These are phyloP conservation scores for Halichoeres trimaculatus DNA, from an alignment of 2,113 vertebrate species.

Conservation along the genomic window DNA sequence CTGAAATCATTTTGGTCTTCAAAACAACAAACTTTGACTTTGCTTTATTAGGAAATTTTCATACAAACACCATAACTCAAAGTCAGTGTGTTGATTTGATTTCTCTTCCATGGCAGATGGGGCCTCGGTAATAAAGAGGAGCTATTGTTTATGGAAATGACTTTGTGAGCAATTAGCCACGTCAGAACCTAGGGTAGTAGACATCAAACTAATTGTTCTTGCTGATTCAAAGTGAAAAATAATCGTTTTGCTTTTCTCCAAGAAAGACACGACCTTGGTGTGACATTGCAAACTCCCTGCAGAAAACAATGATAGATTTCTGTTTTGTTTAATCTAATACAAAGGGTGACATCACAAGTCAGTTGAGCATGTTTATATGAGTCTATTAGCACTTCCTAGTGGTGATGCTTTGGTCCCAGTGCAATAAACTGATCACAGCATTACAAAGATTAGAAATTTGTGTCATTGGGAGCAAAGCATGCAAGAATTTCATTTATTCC, in stretches of 20 bases:
- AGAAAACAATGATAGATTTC: conserved; percentile 28
- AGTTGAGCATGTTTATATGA: too few relatives aligned
- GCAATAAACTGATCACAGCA: too few relatives aligned
- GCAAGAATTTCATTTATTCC: too few relatives aligned
- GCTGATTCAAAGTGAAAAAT: conserved; percentile 44
- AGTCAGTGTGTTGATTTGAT: conserved; percentile 64
- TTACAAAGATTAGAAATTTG: too few relatives aligned
- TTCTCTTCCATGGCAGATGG: conserved; percentile 66
- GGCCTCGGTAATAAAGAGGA: conserved; percentile 57
- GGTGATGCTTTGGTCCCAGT: too few relatives aligned
- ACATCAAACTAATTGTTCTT: conserved; percentile 57
- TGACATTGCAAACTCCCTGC: conserved; percentile 45
- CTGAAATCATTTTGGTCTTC: conserved; percentile 3
- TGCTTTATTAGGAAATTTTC: conserved; percentile 22
- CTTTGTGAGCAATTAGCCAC: conserved; percentile 72
- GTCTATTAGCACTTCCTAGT: too few relatives aligned
- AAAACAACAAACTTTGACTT: conserved; percentile 17
- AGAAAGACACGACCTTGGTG: conserved; percentile 39
- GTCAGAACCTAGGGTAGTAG: conserved; percentile 49
- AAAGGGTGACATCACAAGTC: too few relatives aligned
- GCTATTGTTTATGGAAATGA: conserved; percentile 77
- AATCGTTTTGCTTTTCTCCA: conserved; percentile 3
- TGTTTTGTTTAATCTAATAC: not conserved
- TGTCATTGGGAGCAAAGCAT: too few relatives aligned
- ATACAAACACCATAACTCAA: conserved; percentile 53